Evolutionary conservation across 1,140 invertebrate genomes (phyloP), one percentile per base, ranked within the genome.

Genomic region (Mya arenaria): DNA sequence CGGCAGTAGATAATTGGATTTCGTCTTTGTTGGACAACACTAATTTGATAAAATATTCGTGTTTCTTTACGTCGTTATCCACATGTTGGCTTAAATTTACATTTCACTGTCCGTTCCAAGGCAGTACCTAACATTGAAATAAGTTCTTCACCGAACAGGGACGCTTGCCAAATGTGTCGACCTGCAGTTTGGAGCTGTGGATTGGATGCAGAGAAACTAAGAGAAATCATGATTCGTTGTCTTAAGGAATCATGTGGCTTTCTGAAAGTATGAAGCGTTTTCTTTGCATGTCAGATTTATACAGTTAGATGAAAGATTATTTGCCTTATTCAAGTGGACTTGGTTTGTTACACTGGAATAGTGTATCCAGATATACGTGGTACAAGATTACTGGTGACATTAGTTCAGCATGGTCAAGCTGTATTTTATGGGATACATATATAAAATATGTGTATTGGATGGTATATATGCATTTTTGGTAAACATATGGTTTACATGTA

Each of bases 231-330:
- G 55, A 56, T 56, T 5, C 19, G 5, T 19, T 56, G 55, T 56
- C 55, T 56, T 56, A 5, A 56, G 55, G 55, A 19, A 56, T 56
- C 55, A 56, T 56, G 55, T 56, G 55, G 55, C 55, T 56, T 56
- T 56, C 19, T n/a, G n/a, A n/a, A n/a, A n/a, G n/a, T n/a, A n/a
- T 56, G 55, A 56, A 56, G n/a, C 55, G 55, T 56, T 56, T 56
- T 56, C 55, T 56, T 56, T 56, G 55, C 55, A 56, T 56, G 55
- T 56, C 55, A 56, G 55, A 5, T 56, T 56, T 56, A 56, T 56
- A 56, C 55, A 56, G 55, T 56, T 56, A 56, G 55, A 56, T 56
- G 55, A 56, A 56, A 56, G 55, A 56, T 56, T 56, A 56, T 56
- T 19, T 56, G 55, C 55, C 55, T 56, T 56, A 5, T 56, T 56